Percentiles rank a stretch among this genome's conserved stretches.
These are phyloP conservation scores for Drosophila yakuba DNA, from an alignment of 1,140 invertebrate species.

Conservation along the genomic window DNA sequence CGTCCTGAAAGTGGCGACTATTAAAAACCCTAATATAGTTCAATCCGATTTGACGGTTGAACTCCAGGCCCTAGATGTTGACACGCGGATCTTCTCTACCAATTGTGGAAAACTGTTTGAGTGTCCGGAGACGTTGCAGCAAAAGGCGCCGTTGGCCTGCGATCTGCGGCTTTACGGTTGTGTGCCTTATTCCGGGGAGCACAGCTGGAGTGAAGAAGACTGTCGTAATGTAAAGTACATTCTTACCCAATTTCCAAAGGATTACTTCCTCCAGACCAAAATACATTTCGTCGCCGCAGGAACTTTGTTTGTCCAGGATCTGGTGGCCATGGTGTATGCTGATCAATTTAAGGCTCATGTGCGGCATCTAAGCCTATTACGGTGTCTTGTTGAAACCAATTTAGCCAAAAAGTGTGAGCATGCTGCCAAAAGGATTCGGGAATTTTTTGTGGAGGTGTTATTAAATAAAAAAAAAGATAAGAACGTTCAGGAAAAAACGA, in stretches of 20 bases:
- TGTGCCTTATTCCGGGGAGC: constrained; percentile 1
- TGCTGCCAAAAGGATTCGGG: background rate
- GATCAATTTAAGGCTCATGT: background rate
- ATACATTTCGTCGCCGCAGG: constrained; percentile 1
- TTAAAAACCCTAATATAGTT: constrained; percentile 28
- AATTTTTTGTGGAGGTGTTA: background rate
- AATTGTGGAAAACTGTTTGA: constrained; percentile 22
- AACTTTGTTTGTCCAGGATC: background rate
- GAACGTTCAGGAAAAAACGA: background rate
- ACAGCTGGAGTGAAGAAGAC: constrained; percentile 1
- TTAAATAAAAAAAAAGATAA: too few relatives aligned
- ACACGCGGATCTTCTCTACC: constrained; percentile 43
- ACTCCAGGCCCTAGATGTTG: constrained; percentile 51
- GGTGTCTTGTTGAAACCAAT: background rate
- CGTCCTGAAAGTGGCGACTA: constrained; percentile 41
- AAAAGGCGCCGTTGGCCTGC: constrained; percentile 6
- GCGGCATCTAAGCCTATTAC: background rate
- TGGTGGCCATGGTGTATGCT: constrained; percentile 1
- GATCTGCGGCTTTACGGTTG: constrained; percentile 39
- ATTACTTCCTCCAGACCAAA: constrained; percentile 8
- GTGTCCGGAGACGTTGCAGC: constrained; percentile 25
- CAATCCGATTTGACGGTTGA: constrained; percentile 18
- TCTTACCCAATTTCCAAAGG: background rate
- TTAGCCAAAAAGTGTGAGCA: background rate
- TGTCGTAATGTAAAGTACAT: background rate